Evolutionary conservation across 2,888 invertebrate species (phyloP).

Genomic region (Himalopsyche tibetana): DNA sequence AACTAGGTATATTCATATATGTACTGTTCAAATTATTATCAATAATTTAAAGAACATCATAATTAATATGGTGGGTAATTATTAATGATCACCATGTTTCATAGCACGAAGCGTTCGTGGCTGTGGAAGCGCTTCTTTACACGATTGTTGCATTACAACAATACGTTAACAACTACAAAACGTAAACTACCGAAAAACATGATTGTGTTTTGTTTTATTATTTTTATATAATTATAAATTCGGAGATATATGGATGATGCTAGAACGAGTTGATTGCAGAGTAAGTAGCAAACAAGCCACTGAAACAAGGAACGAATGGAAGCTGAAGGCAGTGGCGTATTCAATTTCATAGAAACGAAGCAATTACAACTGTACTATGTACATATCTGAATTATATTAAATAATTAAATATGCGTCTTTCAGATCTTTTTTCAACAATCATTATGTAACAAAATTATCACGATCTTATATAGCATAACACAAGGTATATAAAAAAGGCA

Average conservation of each 20-base stretch:
- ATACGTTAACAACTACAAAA: constrained; percentile 31
- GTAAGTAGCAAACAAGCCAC: background rate
- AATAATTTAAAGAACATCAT: no score
- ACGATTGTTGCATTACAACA: background rate
- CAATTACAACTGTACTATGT: no score
- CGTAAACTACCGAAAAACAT: constrained; percentile 29
- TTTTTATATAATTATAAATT: constrained; percentile 38
- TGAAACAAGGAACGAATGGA: background rate
- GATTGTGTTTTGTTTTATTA: constrained; percentile 11
- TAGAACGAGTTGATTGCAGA: background rate
- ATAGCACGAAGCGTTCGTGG: background rate
- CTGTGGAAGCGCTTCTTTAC: constrained; percentile 14
- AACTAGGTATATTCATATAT: no score
- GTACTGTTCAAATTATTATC: no score
- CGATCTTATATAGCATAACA: no score
- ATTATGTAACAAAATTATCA: no score
- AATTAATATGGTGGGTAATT: background rate
- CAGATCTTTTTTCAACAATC: no score
- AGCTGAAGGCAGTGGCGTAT: constrained; percentile 2
- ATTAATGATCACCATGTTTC: background rate
- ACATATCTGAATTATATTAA: no score
- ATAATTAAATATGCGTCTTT: no score
- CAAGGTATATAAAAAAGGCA: no score
- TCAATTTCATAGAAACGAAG: no score
- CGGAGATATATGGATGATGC: constrained; percentile 42